These are phyloP conservation scores for Daboia siamensis DNA, from an alignment of 2,113 vertebrate genomes.

Conservation along the genomic window DNA sequence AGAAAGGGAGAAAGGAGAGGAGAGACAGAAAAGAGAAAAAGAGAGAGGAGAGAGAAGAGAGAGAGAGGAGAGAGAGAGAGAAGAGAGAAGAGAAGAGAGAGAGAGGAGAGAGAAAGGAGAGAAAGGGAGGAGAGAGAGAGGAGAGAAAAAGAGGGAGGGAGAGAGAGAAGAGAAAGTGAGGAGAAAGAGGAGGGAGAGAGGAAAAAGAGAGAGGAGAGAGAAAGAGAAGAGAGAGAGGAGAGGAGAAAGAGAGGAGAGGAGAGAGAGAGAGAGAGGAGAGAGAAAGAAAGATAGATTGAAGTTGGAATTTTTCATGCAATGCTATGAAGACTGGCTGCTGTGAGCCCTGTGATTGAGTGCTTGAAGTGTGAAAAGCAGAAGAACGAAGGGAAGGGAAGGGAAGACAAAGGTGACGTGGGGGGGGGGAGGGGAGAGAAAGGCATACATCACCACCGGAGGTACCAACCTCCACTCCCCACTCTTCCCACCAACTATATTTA, in stretches of 20 bases:
- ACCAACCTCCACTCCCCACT: background rate
- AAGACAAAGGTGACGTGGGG: no score
- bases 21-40: no score
- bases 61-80: no score
- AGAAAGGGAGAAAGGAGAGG: no score
- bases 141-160: no score
- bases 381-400: background rate
- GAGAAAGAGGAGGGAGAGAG: no score
- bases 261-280: constrained; percentile 7
- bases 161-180: no score
- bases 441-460: background rate
- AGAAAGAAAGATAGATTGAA: constrained; percentile 36
- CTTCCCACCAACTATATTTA: background rate
- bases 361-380: constrained; percentile 21
- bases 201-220: constrained; percentile 10
- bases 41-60: no score
- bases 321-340: constrained; percentile 32
- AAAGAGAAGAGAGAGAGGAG: constrained; percentile 23
- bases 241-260: constrained; percentile 48
- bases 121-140: no score
- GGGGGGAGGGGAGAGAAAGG: no score
- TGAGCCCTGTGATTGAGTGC: background rate
- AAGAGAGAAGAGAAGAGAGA: no score
- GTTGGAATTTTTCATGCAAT: constrained; percentile 44
- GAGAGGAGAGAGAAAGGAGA: no score